phyloP scores from a whole-genome alignment of 2,113 vertebrate genomes.

The Aix galericulata region DNA sequence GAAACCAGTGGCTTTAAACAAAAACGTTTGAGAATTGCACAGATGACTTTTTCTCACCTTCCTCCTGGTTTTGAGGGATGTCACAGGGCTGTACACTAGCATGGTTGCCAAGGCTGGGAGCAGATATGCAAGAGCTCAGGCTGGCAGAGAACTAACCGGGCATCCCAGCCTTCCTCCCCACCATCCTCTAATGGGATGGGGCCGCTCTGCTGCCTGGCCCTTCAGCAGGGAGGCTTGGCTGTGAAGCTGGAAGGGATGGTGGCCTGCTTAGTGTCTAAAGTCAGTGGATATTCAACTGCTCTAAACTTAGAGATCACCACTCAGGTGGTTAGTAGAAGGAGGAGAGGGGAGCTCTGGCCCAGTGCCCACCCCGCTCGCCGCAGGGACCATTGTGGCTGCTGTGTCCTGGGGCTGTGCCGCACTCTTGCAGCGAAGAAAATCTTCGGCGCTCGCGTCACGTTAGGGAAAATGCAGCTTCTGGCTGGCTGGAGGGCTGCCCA shows the following conservation, averaged over 20 bases:
- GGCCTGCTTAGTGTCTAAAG: neutral
- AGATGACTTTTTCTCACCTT: too few relatives aligned
- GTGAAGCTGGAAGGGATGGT: neutral
- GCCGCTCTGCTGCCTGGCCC: neutral
- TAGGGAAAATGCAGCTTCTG: conserved; percentile 35
- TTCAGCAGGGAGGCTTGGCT: neutral
- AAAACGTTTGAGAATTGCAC: too few relatives aligned
- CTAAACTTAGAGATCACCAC: neutral
- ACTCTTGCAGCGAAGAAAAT: neutral
- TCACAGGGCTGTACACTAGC: too few relatives aligned
- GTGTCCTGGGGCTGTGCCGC: neutral
- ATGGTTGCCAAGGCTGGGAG: neutral
- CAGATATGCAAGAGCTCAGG: neutral
- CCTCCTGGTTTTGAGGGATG: too few relatives aligned
- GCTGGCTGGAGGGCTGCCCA: conserved; percentile 72
- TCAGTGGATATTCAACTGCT: neutral
- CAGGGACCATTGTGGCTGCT: neutral
- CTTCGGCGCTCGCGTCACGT: neutral
- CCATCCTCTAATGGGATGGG: neutral
- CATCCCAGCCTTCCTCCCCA: neutral
- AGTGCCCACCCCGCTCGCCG: accelerated
- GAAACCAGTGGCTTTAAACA: too few relatives aligned
- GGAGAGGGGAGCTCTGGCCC: neutral
- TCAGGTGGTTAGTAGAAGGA: neutral
- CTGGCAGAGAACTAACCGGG: neutral